Conservation (phyloP, 2,113 vertebrate species). For the Psammodynastes pulverulentus region DNA sequence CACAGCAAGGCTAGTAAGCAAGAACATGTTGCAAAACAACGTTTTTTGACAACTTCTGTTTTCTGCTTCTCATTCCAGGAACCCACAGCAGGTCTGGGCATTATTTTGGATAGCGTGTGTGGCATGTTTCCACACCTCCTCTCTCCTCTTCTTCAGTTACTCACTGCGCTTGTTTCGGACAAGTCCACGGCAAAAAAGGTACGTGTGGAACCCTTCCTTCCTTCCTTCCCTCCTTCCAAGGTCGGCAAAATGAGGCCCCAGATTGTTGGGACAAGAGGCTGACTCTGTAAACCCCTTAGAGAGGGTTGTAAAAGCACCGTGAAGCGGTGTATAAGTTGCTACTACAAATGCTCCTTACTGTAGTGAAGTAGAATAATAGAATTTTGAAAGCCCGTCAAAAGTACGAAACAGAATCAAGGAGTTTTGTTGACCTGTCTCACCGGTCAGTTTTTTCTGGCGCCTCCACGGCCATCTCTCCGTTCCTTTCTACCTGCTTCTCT, state of each 20-base stretch:
- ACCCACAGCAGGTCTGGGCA: slow-evolving; percentile 88
- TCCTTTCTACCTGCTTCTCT: neutral
- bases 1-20: neutral
- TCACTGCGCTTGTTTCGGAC: slow-evolving; percentile 89
- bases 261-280: too few species aligned
- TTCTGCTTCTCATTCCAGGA: slow-evolving; percentile 71
- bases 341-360: neutral
- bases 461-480: neutral
- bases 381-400: neutral
- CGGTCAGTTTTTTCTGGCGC: rapidly evolving
- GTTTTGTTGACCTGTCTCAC: neutral
- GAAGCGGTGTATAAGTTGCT: too few species aligned
- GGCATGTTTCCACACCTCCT: slow-evolving; percentile 93
- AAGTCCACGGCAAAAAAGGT: slow-evolving; percentile 96
- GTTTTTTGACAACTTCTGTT: neutral
- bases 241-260: too few species aligned
- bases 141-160: slow-evolving; percentile 86
- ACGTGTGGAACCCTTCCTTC: neutral
- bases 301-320: too few species aligned
- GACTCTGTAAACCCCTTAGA: too few species aligned
- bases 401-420: neutral
- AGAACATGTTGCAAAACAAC: neutral
- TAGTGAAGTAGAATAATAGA: neutral
- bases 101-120: slow-evolving; percentile 91
- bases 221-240: too few species aligned